These are phyloP conservation scores for Euglossa dilemma DNA, from an alignment of 1,140 invertebrate genomes.

Conservation along the genomic window DNA sequence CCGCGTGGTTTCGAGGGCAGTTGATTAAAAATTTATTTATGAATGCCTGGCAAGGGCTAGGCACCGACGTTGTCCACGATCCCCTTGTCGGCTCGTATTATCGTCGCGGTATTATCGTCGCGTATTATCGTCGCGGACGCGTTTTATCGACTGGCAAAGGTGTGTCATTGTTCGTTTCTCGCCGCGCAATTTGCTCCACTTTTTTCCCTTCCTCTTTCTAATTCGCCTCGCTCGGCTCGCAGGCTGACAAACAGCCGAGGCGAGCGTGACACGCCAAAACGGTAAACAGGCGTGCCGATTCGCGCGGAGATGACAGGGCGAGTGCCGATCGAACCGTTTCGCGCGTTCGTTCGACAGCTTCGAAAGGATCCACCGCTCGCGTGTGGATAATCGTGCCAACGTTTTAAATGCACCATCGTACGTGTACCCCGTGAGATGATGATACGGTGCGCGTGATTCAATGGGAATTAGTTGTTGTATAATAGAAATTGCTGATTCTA, in stretches of 20 bases:
- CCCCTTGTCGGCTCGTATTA: slow-evolving; percentile 55
- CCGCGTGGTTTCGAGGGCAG: slow-evolving; percentile 51
- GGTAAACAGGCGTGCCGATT: slow-evolving; percentile 58
- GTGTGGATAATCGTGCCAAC: slow-evolving; percentile 15
- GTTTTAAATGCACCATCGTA: slow-evolving; percentile 3
- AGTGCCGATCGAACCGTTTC: slow-evolving; percentile 45
- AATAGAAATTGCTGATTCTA: slow-evolving; percentile 23
- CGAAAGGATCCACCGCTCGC: slow-evolving; percentile 4
- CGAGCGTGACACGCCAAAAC: slow-evolving; percentile 18
- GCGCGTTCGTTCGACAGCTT: slow-evolving; percentile 3
- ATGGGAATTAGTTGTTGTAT: slow-evolving; percentile 1
- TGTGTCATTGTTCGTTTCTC: slow-evolving; percentile 66
- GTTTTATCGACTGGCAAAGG: slow-evolving; percentile 63
- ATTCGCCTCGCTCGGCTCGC: slow-evolving; percentile 15
- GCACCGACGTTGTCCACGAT: slow-evolving; percentile 59
- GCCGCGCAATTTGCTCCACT: slow-evolving; percentile 71
- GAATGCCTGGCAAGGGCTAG: slow-evolving; percentile 75
- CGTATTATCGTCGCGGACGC: slow-evolving; percentile 58
- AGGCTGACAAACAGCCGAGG: neutral
- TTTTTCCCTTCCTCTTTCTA: slow-evolving; percentile 60
- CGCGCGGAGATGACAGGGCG: slow-evolving; percentile 58
- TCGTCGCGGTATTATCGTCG: slow-evolving; percentile 58
- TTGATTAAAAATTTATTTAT: slow-evolving; percentile 78
- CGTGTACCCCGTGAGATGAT: neutral
- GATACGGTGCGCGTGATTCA: neutral